Conservation (phyloP, 2,797 vertebrate genomes). For the Emys orbicularis region DNA sequence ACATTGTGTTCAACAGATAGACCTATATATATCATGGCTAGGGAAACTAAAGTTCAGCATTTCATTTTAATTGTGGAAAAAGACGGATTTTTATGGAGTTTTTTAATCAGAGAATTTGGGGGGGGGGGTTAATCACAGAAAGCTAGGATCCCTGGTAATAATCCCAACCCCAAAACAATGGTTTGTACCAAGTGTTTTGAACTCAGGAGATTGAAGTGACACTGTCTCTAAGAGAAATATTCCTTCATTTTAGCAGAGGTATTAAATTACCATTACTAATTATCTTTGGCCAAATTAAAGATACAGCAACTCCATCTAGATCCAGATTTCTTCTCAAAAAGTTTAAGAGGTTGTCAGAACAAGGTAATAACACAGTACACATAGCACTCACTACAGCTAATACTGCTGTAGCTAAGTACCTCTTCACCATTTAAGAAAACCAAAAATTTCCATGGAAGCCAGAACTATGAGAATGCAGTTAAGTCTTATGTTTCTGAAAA, state of each 20-base stretch:
- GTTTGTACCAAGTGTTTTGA: not conserved
- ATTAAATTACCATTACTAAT: not conserved
- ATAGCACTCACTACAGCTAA: not conserved
- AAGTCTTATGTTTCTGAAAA: conserved; percentile 14
- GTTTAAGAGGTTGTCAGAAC: not conserved
- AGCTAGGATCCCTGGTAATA: not conserved
- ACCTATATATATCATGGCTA: too few species aligned
- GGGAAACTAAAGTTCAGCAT: too few species aligned
- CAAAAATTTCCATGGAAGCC: conserved; percentile 32
- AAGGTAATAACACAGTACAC: not conserved
- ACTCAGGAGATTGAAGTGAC: not conserved
- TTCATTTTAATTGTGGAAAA: too few species aligned
- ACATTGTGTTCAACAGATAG: too few species aligned
- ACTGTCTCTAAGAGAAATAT: not conserved
- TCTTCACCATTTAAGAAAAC: conserved; percentile 28
- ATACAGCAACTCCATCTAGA: not conserved
- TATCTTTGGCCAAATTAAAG: not conserved
- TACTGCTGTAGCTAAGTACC: not conserved
- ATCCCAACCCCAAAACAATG: not conserved
- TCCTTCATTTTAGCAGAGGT: not conserved
- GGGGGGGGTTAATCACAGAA: not conserved
- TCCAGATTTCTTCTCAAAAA: not conserved
- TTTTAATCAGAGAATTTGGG: not conserved
- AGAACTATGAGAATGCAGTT: conserved; percentile 17
- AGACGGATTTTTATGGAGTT: not conserved